Conservation (phyloP, 2,888 invertebrate species). For the Meganola albula region DNA sequence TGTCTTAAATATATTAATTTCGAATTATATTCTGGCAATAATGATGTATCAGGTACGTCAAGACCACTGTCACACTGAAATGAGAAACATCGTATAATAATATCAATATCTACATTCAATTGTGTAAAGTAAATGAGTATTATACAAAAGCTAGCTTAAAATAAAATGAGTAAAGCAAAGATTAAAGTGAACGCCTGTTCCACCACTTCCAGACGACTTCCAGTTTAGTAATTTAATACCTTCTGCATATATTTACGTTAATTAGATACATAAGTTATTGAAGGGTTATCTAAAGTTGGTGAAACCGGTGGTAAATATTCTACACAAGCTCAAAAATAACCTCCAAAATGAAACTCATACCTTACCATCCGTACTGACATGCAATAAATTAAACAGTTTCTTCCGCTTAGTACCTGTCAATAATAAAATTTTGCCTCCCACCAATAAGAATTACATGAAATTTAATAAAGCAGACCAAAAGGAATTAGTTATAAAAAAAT, state of each 20-base stretch:
- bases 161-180: conserved; percentile 5
- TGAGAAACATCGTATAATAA: conserved; percentile 37
- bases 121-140: neutral
- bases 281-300: too few relatives aligned
- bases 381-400: conserved; percentile 14
- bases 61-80: conserved; percentile 67
- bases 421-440: conserved; percentile 23
- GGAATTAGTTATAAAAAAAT: too few relatives aligned
- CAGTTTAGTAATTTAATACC: too few relatives aligned
- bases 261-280: too few relatives aligned
- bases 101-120: conserved; percentile 23
- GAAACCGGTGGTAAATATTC: too few relatives aligned
- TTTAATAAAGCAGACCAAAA: too few relatives aligned
- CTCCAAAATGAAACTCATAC: conserved; percentile 16
- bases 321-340: too few relatives aligned
- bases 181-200: too few relatives aligned
- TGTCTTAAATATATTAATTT: conserved; percentile 18
- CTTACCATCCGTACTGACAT: conserved; percentile 20
- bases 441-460: too few relatives aligned
- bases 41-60: conserved; percentile 66
- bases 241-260: too few relatives aligned
- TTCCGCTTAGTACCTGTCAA: conserved; percentile 20
- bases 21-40: conserved; percentile 55
- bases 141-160: conserved; percentile 2
- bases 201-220: too few relatives aligned